Conservation (phyloP, 2,888 invertebrate genomes). For the Lithophane ornitopus region DNA sequence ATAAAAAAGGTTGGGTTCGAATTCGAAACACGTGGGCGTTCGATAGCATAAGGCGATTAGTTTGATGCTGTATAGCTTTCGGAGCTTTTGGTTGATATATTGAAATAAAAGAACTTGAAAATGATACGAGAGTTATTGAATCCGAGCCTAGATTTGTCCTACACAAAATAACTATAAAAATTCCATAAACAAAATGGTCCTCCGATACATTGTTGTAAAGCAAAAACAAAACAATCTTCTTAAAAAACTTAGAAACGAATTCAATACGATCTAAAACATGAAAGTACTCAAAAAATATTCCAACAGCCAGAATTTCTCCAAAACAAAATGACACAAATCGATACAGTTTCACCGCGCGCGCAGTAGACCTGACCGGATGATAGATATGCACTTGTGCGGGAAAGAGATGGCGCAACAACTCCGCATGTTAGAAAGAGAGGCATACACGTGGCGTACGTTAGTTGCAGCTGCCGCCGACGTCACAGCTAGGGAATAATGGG, state of each 20-base stretch:
- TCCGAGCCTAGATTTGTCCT: not conserved
- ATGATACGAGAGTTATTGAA: not conserved
- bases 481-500: slow-evolving; percentile 86
- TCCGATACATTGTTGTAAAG: not conserved
- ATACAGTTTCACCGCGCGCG: slow-evolving; percentile 79
- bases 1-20: slow-evolving; percentile 70
- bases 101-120: slow-evolving; percentile 13
- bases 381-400: slow-evolving; percentile 78
- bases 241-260: not conserved
- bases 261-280: not conserved
- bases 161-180: not conserved
- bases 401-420: slow-evolving; percentile 72
- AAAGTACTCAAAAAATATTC: slow-evolving; percentile 4
- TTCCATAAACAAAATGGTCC: not conserved
- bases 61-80: slow-evolving; percentile 35
- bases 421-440: slow-evolving; percentile 77
- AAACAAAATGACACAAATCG: slow-evolving; percentile 76
- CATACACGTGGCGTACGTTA: slow-evolving; percentile 82
- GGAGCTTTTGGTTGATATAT: slow-evolving; percentile 6
- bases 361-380: slow-evolving; percentile 83
- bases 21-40: slow-evolving; percentile 79
- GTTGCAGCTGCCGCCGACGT: slow-evolving; percentile 89
- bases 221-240: not conserved
- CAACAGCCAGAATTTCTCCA: slow-evolving; percentile 46
- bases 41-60: slow-evolving; percentile 58